A percentile compares a stretch with the other conserved stretches of the same genome.
phyloP scores from a whole-genome alignment of 2,797 vertebrate genomes.

The Acanthurus lineatus region DNA sequence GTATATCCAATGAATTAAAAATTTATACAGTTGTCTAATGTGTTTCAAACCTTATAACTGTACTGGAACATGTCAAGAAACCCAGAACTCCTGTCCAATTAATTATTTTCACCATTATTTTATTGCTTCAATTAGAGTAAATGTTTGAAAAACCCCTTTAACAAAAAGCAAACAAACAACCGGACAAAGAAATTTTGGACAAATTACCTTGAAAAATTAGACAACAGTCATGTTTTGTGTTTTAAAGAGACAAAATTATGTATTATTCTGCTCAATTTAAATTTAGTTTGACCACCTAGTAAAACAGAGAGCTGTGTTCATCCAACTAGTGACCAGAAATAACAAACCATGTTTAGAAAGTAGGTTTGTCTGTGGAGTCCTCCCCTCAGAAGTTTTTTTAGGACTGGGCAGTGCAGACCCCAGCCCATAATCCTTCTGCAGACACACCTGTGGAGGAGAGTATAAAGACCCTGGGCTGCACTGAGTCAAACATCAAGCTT shows the following conservation, averaged over 20 bases:
- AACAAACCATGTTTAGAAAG: slow-evolving; percentile 42
- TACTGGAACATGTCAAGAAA: too few species aligned
- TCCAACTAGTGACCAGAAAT: neutral
- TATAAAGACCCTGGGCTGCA: slow-evolving; percentile 68
- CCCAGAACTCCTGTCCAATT: too few species aligned
- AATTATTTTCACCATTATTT: too few species aligned
- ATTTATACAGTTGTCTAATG: neutral
- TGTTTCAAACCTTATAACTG: neutral
- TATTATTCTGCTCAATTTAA: too few species aligned
- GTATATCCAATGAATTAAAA: neutral
- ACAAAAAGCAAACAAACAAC: too few species aligned
- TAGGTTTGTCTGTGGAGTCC: slow-evolving; percentile 44
- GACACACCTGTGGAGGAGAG: slow-evolving; percentile 62
- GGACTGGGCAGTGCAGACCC: slow-evolving; percentile 38
- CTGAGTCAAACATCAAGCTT: slow-evolving; percentile 50
- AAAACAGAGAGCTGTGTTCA: neutral
- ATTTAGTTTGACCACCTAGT: neutral
- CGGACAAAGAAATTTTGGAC: too few species aligned
- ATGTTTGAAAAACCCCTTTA: too few species aligned
- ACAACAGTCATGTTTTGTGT: too few species aligned
- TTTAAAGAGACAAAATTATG: too few species aligned
- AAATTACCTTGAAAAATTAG: too few species aligned
- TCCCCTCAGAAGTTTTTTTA: slow-evolving; percentile 55
- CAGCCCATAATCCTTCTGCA: slow-evolving; percentile 35
- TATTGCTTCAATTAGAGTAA: too few species aligned